Conservation (phyloP, 1,140 invertebrate species). For the Drosophila pandora region DNA sequence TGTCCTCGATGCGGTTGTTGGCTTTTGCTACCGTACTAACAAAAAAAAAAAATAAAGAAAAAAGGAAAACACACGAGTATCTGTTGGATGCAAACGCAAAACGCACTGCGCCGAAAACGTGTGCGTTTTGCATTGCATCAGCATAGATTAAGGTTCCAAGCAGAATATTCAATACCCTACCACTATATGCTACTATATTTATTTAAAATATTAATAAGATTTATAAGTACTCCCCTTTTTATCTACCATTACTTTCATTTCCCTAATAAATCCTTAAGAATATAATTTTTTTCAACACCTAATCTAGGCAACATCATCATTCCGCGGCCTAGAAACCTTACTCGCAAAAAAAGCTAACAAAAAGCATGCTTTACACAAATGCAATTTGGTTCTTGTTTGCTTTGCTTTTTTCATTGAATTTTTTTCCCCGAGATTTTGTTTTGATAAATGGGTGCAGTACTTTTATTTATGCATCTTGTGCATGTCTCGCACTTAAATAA, state of each 20-base stretch:
- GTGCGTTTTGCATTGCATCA: slow-evolving; percentile 42
- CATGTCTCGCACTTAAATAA: slow-evolving; percentile 38
- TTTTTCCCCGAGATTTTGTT: slow-evolving; percentile 15
- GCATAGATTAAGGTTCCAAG: neutral
- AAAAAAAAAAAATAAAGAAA: neutral
- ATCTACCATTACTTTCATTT: too few relatives aligned
- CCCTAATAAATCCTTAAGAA: too few relatives aligned
- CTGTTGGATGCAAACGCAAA: slow-evolving; percentile 55
- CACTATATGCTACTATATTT: neutral
- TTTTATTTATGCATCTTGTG: slow-evolving; percentile 47
- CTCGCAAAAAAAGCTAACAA: slow-evolving; percentile 39
- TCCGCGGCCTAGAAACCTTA: slow-evolving; percentile 34
- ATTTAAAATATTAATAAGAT: neutral
- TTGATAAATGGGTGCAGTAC: slow-evolving; percentile 46
- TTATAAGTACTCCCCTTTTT: too few relatives aligned
- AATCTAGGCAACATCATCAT: slow-evolving; percentile 4
- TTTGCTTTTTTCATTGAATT: slow-evolving; percentile 4
- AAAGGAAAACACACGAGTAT: slow-evolving; percentile 21
- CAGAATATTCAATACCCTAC: neutral
- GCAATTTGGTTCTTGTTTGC: slow-evolving; percentile 40
- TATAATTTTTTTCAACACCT: too few relatives aligned
- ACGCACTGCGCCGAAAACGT: slow-evolving; percentile 57
- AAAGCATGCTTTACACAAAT: slow-evolving; percentile 37
- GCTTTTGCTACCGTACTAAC: slow-evolving; percentile 35
- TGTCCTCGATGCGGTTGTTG: slow-evolving; percentile 71